A percentile compares a stretch with the other conserved stretches of the same genome.
Conservation (phyloP, 2,888 invertebrate genomes). For the Nasonovia ribisnigri region DNA sequence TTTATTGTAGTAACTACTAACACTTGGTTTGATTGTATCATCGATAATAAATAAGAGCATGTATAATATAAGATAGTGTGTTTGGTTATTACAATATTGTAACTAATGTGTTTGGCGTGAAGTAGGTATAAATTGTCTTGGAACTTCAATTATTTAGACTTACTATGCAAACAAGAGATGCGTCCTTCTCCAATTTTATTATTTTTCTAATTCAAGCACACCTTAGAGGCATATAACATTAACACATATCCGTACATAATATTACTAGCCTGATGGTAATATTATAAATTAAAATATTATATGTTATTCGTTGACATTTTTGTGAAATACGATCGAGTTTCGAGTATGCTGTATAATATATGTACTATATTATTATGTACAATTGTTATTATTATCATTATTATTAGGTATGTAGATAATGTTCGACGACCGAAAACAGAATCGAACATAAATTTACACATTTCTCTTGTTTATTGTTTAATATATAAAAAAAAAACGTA, state of each 20-base stretch:
- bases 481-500: neutral
- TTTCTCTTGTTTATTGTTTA: neutral
- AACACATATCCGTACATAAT: neutral
- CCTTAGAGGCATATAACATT: neutral
- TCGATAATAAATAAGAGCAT: too few relatives aligned
- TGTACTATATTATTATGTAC: neutral
- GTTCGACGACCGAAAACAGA: neutral
- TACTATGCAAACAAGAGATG: too few relatives aligned
- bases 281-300: neutral
- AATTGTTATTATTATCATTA: conserved; percentile 17
- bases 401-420: conserved; percentile 17
- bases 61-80: too few relatives aligned
- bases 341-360: neutral
- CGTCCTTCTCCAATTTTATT: neutral
- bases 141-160: too few relatives aligned
- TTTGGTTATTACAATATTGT: too few relatives aligned
- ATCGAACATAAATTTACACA: neutral
- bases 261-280: neutral
- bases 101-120: too few relatives aligned
- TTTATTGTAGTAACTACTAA: too few relatives aligned
- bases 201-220: neutral
- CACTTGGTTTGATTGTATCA: too few relatives aligned
- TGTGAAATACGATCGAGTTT: neutral
- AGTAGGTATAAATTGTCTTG: too few relatives aligned
- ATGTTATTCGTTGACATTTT: neutral